Evolutionary conservation across 2,888 invertebrate genomes (phyloP), one percentile per base, ranked within the genome.

Genomic region (Liopterus haemorrhoidalis): DNA sequence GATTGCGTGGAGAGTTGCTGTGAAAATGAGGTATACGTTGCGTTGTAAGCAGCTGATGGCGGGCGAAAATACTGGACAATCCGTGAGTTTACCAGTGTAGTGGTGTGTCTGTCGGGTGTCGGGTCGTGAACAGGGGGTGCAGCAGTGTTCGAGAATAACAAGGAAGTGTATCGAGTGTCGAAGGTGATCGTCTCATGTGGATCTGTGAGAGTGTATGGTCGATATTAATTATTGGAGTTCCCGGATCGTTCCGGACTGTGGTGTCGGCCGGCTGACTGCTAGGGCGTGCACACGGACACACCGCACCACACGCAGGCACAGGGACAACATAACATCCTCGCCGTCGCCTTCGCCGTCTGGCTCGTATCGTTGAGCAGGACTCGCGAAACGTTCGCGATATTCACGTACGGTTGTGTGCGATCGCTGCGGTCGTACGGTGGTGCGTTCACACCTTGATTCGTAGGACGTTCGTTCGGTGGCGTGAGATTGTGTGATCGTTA

Each of bases 1-100:
- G 66, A 69, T 66, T 68, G 68, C 62, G 67, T 64, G 65, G 62
- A 70, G 69, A 71, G 67, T 68, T 70, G 65, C 64, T 68, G 66
- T 64, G 71, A 73, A 72, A 74, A 72, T 71, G 74, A 72, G 72
- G 70, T 59, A 66, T 68, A 66, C 61, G 57, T 60, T 61, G 58
- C 59, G 60, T 64, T 63, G 63, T 65, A 62, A 66, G 67, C 68
- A 69, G 68, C 69, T 69, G 69, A 69, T 69, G 68, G 69, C 68
- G 68, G 68, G 67, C 61, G 66, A 66, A 65, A 64, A 63, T 64
- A 64, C 62, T 63, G 65, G 64, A 64, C 60, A 53, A 55, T 54
- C 53, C 53, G 54, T 55, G 62, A 57, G 62, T 61, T 64, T 63
- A 59, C 61, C 63, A 62, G 64, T 65, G 61, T 61, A 58, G 59